Percentiles rank a stretch among this genome's conserved stretches.
Evolutionary conservation across 2,797 vertebrate species (phyloP).

Genomic region (Staurois parvus): DNA sequence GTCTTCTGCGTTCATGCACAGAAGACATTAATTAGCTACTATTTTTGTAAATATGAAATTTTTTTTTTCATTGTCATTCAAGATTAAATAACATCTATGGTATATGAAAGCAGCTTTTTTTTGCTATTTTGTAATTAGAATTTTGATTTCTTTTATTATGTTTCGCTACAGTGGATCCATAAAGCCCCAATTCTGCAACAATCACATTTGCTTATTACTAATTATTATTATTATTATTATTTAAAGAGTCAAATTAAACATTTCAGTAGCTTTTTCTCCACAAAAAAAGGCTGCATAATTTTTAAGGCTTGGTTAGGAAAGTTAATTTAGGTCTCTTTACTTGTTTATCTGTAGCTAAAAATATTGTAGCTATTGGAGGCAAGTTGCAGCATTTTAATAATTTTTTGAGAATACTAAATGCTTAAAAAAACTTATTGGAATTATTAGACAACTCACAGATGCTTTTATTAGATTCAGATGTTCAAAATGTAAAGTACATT

Average conservation of each 20-base stretch:
- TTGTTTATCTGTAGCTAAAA: not conserved
- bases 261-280: not conserved
- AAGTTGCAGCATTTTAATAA: slow-evolving; percentile 6
- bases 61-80: not conserved
- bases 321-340: slow-evolving; percentile 20
- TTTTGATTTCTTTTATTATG: not conserved
- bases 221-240: no score
- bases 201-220: not conserved
- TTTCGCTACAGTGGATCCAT: not conserved
- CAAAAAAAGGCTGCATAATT: not conserved
- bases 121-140: not conserved
- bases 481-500: not conserved
- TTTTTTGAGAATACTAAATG: slow-evolving; percentile 21
- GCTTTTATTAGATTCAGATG: slow-evolving; percentile 30
- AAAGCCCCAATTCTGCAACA: no score
- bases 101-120: no score
- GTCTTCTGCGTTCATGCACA: not conserved
- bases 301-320: not conserved
- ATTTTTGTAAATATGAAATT: not conserved
- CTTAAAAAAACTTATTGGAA: not conserved
- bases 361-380: not conserved
- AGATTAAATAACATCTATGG: not conserved
- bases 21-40: not conserved
- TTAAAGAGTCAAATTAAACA: slow-evolving; percentile 2
- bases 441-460: not conserved